A percentile compares a stretch with the other conserved stretches of the same genome.
Evolutionary conservation across 2,113 vertebrate genomes (phyloP).

Genomic region (Apodemus speciosus): DNA sequence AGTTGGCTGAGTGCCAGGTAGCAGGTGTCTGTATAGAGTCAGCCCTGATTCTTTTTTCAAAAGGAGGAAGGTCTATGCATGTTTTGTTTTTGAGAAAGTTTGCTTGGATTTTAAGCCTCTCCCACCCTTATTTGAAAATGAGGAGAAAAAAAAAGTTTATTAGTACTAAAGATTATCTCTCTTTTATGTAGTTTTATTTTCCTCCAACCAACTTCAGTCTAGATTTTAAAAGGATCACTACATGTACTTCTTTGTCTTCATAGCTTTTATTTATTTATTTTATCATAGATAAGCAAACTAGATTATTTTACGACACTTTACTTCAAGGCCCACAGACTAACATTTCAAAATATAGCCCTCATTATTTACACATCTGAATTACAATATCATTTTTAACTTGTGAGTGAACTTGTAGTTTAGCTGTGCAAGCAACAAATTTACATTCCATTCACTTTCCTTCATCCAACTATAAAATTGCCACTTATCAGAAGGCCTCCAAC

Average conservation of each 20-base stretch:
- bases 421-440: conserved; percentile 35
- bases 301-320: conserved; percentile 31
- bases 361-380: neutral
- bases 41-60: conserved; percentile 61
- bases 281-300: neutral
- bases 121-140: conserved; percentile 56
- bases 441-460: conserved; percentile 23
- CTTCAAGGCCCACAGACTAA: neutral
- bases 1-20: conserved; percentile 72
- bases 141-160: conserved; percentile 7
- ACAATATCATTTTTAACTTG: neutral
- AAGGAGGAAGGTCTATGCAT: conserved; percentile 51
- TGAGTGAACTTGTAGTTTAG: neutral
- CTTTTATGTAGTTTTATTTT: conserved; percentile 39
- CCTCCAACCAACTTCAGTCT: conserved; percentile 27
- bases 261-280: conserved; percentile 26
- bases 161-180: neutral
- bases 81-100: conserved; percentile 72
- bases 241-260: conserved; percentile 3
- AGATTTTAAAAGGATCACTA: neutral
- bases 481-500: conserved; percentile 29
- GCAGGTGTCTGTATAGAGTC: conserved; percentile 76
- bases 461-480: conserved; percentile 26
- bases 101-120: conserved; percentile 51
- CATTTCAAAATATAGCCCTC: neutral